Percentiles rank a stretch among this genome's conserved stretches.
These are phyloP conservation scores for Galeopterus variegatus DNA, from an alignment of 2,113 vertebrate species.

Conservation along the genomic window DNA sequence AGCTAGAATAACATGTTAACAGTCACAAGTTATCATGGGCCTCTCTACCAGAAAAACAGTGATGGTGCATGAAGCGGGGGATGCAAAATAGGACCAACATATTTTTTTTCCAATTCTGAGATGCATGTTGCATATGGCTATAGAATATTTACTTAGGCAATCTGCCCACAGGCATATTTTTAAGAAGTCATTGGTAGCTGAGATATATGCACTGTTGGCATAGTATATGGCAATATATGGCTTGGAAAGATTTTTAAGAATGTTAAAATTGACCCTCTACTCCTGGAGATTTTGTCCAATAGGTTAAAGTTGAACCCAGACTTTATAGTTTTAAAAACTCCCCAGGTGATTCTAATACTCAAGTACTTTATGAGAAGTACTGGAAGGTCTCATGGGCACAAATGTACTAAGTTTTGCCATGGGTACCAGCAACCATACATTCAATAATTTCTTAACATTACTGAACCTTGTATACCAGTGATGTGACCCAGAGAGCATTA, in stretches of 20 bases:
- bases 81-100: neutral
- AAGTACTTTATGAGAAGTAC: neutral
- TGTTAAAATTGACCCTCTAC: neutral
- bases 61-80: neutral
- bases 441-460: neutral
- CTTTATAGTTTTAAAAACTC: neutral
- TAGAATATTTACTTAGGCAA: slow-evolving; percentile 13
- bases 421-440: neutral
- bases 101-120: neutral
- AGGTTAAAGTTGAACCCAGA: neutral
- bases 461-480: neutral
- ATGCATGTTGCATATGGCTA: neutral
- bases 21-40: neutral
- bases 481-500: neutral
- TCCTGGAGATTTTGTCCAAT: neutral
- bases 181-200: neutral
- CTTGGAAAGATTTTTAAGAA: neutral
- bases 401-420: neutral
- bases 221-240: neutral
- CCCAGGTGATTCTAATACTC: neutral
- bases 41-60: neutral
- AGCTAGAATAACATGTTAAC: slow-evolving; percentile 78
- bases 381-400: neutral
- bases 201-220: neutral
- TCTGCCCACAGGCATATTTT: neutral